Conservation (phyloP, 2,113 vertebrate species). For the Clarias magur region DNA sequence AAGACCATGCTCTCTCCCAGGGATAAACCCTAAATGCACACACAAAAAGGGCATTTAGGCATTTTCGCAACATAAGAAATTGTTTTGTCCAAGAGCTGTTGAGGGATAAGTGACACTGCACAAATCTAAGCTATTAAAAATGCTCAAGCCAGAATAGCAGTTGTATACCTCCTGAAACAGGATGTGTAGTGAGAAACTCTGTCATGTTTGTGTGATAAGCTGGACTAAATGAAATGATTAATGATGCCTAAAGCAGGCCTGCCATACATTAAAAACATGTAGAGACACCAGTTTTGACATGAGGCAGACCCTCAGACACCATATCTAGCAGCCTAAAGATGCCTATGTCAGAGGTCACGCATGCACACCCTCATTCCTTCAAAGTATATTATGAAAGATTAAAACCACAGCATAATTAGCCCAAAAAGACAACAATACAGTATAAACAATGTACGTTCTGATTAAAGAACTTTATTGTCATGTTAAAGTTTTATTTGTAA, state of each 20-base stretch:
- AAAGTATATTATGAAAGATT: constrained; percentile 42
- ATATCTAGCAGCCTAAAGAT: constrained; percentile 29
- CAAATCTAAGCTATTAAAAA: constrained; percentile 35
- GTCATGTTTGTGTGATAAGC: constrained; percentile 39
- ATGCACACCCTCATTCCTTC: constrained; percentile 36
- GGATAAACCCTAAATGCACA: constrained; percentile 15
- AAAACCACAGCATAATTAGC: constrained; percentile 24
- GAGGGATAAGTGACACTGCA: constrained; percentile 38
- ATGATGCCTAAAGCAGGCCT: constrained; percentile 33
- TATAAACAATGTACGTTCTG: not conserved
- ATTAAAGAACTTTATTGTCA: not conserved
- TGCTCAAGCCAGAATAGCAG: constrained; percentile 12
- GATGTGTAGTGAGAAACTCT: constrained; percentile 23
- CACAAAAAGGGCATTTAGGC: not conserved
- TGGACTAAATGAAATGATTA: constrained; percentile 43
- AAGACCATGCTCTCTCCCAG: not conserved
- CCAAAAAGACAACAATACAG: not conserved
- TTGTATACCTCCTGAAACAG: constrained; percentile 28
- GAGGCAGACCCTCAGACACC: constrained; percentile 48
- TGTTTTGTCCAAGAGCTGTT: constrained; percentile 19
- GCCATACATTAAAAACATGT: constrained; percentile 37
- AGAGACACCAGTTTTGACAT: constrained; percentile 38
- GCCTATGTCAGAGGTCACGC: constrained; percentile 9
- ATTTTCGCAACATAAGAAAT: constrained; percentile 21
- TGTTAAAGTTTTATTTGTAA: not conserved